Conservation (phyloP, 2,888 invertebrate genomes). For the Nipponacmea schrenckii region DNA sequence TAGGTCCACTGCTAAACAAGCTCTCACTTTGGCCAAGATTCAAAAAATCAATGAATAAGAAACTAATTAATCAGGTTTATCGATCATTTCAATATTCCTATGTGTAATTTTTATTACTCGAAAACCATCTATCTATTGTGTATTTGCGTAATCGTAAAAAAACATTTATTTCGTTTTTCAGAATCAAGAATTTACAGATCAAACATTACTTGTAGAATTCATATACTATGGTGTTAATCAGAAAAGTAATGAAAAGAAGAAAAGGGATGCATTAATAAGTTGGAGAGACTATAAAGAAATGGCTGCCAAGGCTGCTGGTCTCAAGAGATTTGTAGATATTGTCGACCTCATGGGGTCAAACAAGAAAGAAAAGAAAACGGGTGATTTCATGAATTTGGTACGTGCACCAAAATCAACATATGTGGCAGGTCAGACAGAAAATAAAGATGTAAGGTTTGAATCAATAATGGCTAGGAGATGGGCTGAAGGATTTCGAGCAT, state of each 20-base stretch:
- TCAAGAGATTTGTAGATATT: background rate
- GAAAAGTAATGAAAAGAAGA: background rate
- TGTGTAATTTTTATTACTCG: no score
- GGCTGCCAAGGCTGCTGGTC: background rate
- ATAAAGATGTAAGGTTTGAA: background rate
- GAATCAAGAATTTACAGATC: slow-evolving; percentile 3
- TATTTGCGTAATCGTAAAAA: no score
- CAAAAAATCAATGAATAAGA: no score
- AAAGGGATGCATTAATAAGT: background rate
- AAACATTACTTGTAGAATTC: slow-evolving; percentile 15
- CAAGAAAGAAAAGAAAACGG: background rate
- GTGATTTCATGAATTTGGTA: background rate
- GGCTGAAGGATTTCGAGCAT: background rate
- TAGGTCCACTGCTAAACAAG: no score
- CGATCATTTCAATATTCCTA: no score
- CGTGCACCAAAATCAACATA: background rate
- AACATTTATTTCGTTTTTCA: slow-evolving; percentile 11
- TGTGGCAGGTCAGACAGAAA: background rate
- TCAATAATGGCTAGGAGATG: background rate
- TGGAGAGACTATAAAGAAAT: slow-evolving; percentile 6
- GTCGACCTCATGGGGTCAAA: background rate
- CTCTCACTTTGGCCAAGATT: no score
- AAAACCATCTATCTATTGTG: no score
- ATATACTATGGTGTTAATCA: slow-evolving; percentile 17
- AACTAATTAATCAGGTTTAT: no score